Percentiles rank a stretch among this genome's conserved stretches.
Evolutionary conservation across 2,113 vertebrate species (phyloP).

Genomic region (Trinectes maculatus): DNA sequence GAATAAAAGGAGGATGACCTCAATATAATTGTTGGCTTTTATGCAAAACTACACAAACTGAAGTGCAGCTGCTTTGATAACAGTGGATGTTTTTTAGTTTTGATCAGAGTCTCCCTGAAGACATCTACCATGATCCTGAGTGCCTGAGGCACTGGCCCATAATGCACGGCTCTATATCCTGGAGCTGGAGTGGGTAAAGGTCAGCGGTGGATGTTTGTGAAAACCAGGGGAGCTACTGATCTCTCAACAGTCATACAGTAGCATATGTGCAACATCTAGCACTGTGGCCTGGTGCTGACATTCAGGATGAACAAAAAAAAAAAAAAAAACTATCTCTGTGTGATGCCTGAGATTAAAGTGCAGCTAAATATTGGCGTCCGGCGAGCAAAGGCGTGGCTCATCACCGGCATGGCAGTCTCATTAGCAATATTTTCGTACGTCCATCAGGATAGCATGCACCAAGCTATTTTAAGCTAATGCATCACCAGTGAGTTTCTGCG

Average conservation of each 20-base stretch:
- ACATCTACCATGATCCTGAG: conserved; percentile 67
- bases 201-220: conserved; percentile 74
- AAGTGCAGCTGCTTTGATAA: conserved; percentile 71
- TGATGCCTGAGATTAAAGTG: conserved; percentile 37
- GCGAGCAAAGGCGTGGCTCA: conserved; percentile 45
- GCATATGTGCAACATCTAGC: conserved; percentile 59
- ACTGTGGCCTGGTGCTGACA: conserved; percentile 50
- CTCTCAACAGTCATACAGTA: conserved; percentile 57
- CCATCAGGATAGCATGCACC: conserved; percentile 57
- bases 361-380: conserved; percentile 30
- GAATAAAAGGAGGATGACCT: conserved; percentile 26
- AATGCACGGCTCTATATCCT: conserved; percentile 75
- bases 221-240: conserved; percentile 64
- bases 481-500: conserved; percentile 65
- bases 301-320: conserved; percentile 24
- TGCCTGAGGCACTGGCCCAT: conserved; percentile 72
- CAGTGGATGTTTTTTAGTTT: conserved; percentile 51
- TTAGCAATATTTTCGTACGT: conserved; percentile 63
- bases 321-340: conserved; percentile 12
- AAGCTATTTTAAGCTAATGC: conserved; percentile 71
- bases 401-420: conserved; percentile 45
- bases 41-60: conserved; percentile 68
- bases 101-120: conserved; percentile 74
- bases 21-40: conserved; percentile 58
- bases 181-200: conserved; percentile 74